phyloP scores from a whole-genome alignment of 1,140 invertebrate species.

The Calliopsis andreniformis region DNA sequence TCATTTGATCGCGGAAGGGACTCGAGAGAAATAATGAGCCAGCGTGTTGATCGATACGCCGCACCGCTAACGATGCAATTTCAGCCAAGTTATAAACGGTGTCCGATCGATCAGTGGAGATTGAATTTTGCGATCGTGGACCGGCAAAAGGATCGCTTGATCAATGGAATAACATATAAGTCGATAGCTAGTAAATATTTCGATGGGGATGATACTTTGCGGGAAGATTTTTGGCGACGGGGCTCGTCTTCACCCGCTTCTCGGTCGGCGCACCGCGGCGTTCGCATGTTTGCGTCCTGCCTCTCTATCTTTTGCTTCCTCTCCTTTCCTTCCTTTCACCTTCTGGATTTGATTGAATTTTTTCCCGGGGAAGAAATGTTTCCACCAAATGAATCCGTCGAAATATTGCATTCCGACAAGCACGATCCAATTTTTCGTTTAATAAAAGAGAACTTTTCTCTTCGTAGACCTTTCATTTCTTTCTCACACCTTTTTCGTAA shows the following conservation, averaged over 20 bases:
- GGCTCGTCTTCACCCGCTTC: background rate
- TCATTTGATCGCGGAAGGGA: constrained; percentile 24
- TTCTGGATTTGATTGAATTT: constrained; percentile 82
- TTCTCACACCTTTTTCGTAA: constrained; percentile 58
- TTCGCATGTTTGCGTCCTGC: constrained; percentile 47
- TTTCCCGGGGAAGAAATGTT: constrained; percentile 81
- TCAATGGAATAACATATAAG: constrained; percentile 35
- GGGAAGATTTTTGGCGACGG: constrained; percentile 11
- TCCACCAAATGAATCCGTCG: constrained; percentile 82
- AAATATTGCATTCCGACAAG: constrained; percentile 82
- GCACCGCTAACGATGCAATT: constrained; percentile 51
- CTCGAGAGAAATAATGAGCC: constrained; percentile 38
- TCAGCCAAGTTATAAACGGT: constrained; percentile 47
- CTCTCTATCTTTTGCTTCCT: constrained; percentile 41
- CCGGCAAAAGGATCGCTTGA: constrained; percentile 28
- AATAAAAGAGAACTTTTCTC: constrained; percentile 78
- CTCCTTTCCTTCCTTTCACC: constrained; percentile 72
- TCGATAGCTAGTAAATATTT: constrained; percentile 32
- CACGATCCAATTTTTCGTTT: constrained; percentile 79
- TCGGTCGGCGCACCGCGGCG: no score
- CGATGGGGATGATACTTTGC: background rate
- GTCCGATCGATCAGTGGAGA: constrained; percentile 48
- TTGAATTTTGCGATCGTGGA: constrained; percentile 34
- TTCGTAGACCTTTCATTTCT: constrained; percentile 57
- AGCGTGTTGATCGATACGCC: constrained; percentile 44